Conservation (phyloP, 2,888 invertebrate genomes). For the Acutogordius australiensis region DNA sequence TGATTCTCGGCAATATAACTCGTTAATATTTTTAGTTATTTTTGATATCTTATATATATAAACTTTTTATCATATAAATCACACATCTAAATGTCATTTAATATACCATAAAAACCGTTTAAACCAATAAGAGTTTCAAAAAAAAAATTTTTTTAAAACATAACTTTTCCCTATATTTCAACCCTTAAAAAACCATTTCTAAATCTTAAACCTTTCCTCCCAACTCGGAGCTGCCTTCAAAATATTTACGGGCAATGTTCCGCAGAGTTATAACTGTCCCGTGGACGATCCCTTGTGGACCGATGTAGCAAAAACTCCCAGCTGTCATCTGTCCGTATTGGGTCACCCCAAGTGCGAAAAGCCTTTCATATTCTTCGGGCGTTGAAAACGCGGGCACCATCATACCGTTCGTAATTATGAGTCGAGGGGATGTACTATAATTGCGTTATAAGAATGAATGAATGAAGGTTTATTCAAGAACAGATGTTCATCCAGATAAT, state of each 20-base stretch:
- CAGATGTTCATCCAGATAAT: no score
- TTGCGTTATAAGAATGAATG: not conserved
- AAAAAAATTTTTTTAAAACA: no score
- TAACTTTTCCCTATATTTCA: no score
- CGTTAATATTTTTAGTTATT: no score
- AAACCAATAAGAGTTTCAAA: no score
- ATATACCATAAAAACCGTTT: no score
- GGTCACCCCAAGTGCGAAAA: slow-evolving; percentile 33
- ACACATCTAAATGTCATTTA: no score
- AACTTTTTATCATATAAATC: no score
- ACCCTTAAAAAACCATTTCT: no score
- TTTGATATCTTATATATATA: no score
- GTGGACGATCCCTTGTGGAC: slow-evolving; percentile 36
- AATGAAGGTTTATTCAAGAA: no score
- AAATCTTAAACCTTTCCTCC: slow-evolving; percentile 28
- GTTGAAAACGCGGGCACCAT: slow-evolving; percentile 33
- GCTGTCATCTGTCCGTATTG: slow-evolving; percentile 38
- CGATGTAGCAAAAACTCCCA: slow-evolving; percentile 35
- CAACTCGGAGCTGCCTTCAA: slow-evolving; percentile 24
- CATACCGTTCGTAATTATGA: slow-evolving; percentile 36
- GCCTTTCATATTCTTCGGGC: slow-evolving; percentile 29
- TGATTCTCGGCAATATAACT: no score
- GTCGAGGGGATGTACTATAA: slow-evolving; percentile 20
- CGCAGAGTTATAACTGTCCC: slow-evolving; percentile 34
- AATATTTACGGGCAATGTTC: slow-evolving; percentile 32